Percentiles rank a stretch among this genome's conserved stretches.
These are phyloP conservation scores for Antheraea assamensis DNA, from an alignment of 2,888 invertebrate genomes.

Conservation along the genomic window DNA sequence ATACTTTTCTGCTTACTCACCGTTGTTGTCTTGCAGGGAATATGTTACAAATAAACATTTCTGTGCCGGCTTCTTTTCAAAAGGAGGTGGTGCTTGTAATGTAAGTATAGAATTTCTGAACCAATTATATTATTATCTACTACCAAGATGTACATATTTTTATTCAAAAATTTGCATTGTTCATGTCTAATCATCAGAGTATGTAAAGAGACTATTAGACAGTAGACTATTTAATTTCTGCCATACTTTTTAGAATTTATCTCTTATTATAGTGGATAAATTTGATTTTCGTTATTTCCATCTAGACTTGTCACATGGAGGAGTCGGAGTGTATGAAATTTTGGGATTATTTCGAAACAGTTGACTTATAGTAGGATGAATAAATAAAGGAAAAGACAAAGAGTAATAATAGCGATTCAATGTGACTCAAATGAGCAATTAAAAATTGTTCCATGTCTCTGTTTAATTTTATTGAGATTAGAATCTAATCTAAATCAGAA, in stretches of 20 bases:
- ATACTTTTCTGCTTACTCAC: neutral
- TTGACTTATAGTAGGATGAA: neutral
- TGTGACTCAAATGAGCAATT: neutral
- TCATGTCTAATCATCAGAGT: neutral
- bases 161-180: no score
- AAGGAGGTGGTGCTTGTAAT: slow-evolving; percentile 67
- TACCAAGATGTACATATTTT: no score
- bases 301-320: no score
- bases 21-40: slow-evolving; percentile 45
- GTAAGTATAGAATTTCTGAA: slow-evolving; percentile 43
- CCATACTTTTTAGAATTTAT: no score
- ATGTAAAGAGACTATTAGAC: neutral
- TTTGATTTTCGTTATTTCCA: no score
- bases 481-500: neutral
- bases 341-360: neutral
- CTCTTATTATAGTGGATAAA: no score
- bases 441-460: neutral
- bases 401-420: neutral
- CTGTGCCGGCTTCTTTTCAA: slow-evolving; percentile 66
- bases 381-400: neutral
- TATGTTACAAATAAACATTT: slow-evolving; percentile 59
- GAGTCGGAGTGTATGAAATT: no score
- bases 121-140: neutral
- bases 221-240: no score
- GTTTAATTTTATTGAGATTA: neutral